Evolutionary conservation across 2,888 invertebrate species (phyloP).

Genomic region (Ectemnius cavifrons): DNA sequence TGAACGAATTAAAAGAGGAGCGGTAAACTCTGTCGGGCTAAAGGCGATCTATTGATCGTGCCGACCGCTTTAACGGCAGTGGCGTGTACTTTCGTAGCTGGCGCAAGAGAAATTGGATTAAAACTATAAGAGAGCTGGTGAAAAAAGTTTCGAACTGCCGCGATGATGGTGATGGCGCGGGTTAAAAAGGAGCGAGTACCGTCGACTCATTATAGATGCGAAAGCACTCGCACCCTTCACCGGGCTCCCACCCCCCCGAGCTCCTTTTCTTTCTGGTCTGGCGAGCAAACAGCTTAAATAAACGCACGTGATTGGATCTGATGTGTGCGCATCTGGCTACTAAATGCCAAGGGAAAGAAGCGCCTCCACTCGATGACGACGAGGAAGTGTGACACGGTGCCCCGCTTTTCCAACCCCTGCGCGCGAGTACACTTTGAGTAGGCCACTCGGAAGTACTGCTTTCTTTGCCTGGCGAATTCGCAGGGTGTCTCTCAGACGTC

Average conservation of each 20-base stretch:
- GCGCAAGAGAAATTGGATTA: no score
- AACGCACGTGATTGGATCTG: constrained; percentile 69
- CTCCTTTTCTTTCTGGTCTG: constrained; percentile 44
- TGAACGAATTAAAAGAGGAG: no score
- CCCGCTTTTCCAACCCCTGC: constrained; percentile 41
- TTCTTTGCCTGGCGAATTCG: constrained; percentile 55
- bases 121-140: no score
- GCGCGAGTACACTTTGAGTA: constrained; percentile 37
- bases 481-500: constrained; percentile 43
- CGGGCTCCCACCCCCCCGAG: constrained; percentile 18
- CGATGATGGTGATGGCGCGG: no score
- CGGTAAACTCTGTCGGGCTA: no score
- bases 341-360: constrained; percentile 49
- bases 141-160: no score
- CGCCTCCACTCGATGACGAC: constrained; percentile 4
- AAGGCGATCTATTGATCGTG: no score
- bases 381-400: constrained; percentile 30
- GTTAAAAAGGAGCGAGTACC: no score
- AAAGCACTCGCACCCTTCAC: constrained; percentile 3
- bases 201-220: background rate
- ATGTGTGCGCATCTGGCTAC: constrained; percentile 72
- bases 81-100: no score
- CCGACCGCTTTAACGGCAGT: no score
- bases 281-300: constrained; percentile 68
- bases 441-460: constrained; percentile 46